Evolutionary conservation across 2,888 invertebrate species (phyloP).

Genomic region (Drosophila stalkeri): DNA sequence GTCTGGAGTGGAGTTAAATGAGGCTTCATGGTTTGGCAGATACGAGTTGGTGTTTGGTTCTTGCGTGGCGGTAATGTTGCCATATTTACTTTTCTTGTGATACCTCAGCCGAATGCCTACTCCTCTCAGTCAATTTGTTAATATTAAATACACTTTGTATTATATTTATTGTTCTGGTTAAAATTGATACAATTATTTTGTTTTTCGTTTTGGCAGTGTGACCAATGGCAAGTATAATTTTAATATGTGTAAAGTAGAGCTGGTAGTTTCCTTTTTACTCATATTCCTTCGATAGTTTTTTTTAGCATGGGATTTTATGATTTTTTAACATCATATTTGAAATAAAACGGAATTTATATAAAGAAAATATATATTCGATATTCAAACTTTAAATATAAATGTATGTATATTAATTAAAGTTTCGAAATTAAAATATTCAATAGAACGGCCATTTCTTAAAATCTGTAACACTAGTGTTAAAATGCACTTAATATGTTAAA

Average conservation of each 20-base stretch:
- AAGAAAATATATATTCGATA: not conserved
- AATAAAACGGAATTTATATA: not conserved
- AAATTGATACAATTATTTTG: slow-evolving; percentile 42
- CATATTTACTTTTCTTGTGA: slow-evolving; percentile 86
- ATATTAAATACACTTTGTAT: not conserved
- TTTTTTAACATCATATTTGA: not conserved
- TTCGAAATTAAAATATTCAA: not conserved
- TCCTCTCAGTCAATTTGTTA: not conserved
- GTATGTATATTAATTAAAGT: not conserved
- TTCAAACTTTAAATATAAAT: not conserved
- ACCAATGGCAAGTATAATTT: slow-evolving; percentile 21
- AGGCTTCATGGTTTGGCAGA: slow-evolving; percentile 87
- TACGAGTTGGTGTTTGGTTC: slow-evolving; percentile 90
- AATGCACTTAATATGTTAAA: slow-evolving; percentile 7
- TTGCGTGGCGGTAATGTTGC: slow-evolving; percentile 92
- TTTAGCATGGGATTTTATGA: not conserved
- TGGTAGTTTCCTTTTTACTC: not conserved
- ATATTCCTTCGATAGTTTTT: not conserved
- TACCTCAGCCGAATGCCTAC: slow-evolving; percentile 2
- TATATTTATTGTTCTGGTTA: slow-evolving; percentile 11
- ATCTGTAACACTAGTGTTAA: no score
- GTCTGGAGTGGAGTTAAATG: slow-evolving; percentile 92
- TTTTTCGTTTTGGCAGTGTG: slow-evolving; percentile 54
- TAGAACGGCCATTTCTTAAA: not conserved
- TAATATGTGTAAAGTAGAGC: not conserved